Percentiles rank a stretch among this genome's conserved stretches.
These are phyloP conservation scores for Etia nguti DNA, from an alignment of 2,113 vertebrate species.

Conservation along the genomic window DNA sequence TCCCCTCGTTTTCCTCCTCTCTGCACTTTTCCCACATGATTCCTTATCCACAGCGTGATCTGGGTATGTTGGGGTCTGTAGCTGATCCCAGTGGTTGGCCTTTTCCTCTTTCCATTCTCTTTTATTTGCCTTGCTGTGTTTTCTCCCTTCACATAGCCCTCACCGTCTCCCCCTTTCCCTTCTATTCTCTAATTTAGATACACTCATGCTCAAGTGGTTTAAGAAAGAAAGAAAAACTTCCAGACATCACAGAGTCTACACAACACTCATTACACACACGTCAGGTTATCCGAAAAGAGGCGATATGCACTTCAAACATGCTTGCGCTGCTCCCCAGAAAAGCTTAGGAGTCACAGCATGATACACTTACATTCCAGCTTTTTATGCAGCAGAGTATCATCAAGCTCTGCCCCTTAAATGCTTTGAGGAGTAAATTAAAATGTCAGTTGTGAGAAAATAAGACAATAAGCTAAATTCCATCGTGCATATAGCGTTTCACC, in stretches of 20 bases:
- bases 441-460: neutral
- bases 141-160: neutral
- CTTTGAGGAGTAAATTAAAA: neutral
- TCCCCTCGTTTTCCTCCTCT: constrained; percentile 5
- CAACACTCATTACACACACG: neutral
- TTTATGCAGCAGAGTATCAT: neutral
- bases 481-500: neutral
- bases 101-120: constrained; percentile 3
- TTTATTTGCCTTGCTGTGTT: neutral
- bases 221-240: neutral
- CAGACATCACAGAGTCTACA: neutral
- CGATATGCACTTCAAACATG: constrained; percentile 24
- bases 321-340: neutral
- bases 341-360: neutral
- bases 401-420: neutral
- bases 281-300: neutral
- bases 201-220: neutral
- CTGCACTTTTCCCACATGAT: constrained; percentile 48
- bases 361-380: neutral
- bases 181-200: neutral
- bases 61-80: constrained; percentile 11
- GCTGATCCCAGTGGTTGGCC: constrained; percentile 23
- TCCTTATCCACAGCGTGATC: constrained; percentile 12
- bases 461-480: neutral
- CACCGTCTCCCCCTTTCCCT: neutral